Percentiles rank a stretch among this genome's conserved stretches.
These are phyloP conservation scores for Adelosebastes latens DNA, from an alignment of 2,797 vertebrate species.

Conservation along the genomic window DNA sequence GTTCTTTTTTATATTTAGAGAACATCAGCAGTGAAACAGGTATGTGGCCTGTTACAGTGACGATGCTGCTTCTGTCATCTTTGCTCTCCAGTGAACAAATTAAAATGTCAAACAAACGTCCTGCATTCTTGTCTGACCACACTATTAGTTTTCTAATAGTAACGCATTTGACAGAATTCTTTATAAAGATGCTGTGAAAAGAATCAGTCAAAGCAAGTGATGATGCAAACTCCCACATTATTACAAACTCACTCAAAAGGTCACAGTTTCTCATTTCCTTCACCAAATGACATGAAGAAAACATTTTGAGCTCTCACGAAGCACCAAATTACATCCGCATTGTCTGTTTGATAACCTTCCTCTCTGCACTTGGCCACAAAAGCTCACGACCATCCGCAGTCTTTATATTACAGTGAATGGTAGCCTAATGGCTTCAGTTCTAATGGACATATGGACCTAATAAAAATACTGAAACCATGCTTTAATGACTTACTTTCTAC, in stretches of 20 bases:
- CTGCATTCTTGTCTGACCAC: background rate
- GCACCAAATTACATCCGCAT: background rate
- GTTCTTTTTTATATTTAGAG: background rate
- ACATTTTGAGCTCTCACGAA: slow-evolving; percentile 21
- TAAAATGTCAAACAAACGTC: background rate
- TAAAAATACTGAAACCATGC: background rate
- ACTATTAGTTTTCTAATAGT: background rate
- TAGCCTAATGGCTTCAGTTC: background rate
- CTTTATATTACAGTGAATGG: background rate
- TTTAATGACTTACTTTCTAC: background rate
- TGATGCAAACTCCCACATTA: slow-evolving; percentile 44
- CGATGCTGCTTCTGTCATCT: background rate
- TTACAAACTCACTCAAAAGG: slow-evolving; percentile 44
- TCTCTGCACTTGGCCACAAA: background rate
- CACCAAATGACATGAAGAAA: slow-evolving; percentile 32
- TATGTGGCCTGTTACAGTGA: background rate
- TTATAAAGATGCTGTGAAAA: slow-evolving; percentile 24
- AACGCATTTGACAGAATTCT: slow-evolving; percentile 8
- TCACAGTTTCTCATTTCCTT: slow-evolving; percentile 53
- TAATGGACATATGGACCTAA: background rate
- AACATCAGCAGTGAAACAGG: background rate
- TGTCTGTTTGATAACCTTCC: slow-evolving; percentile 11
- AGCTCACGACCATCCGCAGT: background rate
- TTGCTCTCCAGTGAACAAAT: background rate
- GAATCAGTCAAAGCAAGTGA: slow-evolving; percentile 32